These are phyloP conservation scores for Petrophora chlorosata DNA, from an alignment of 2,888 invertebrate species.

Conservation along the genomic window DNA sequence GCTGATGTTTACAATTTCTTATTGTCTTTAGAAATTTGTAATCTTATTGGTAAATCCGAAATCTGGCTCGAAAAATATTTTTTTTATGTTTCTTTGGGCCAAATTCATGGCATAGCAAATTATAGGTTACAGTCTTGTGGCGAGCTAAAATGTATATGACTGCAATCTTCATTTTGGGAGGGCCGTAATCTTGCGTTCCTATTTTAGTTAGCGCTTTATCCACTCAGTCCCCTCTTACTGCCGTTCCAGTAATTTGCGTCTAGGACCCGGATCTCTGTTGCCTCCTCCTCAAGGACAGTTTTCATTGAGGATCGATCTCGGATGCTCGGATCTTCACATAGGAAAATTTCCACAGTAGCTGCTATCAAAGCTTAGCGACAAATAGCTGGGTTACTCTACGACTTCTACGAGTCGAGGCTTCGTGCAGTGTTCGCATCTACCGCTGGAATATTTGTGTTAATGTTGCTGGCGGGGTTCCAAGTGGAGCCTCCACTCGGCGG, in stretches of 20 bases:
- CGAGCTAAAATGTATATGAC: conserved; percentile 9
- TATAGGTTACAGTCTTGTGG: conserved; percentile 7
- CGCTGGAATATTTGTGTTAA: conserved; percentile 61
- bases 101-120: conserved; percentile 8
- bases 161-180: conserved; percentile 14
- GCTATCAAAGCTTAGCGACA: conserved; percentile 4
- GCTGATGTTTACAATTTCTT: too few relatives aligned
- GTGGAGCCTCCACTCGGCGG: conserved; percentile 55
- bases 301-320: conserved; percentile 12
- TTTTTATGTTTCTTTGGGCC: background rate
- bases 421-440: conserved; percentile 25
- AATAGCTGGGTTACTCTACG: conserved; percentile 11
- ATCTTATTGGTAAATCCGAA: too few relatives aligned
- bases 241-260: conserved; percentile 11
- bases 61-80: too few relatives aligned
- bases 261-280: conserved; percentile 9
- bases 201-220: conserved; percentile 4
- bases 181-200: conserved; percentile 1
- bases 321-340: background rate
- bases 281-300: too few relatives aligned
- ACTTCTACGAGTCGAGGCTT: conserved; percentile 8
- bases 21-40: too few relatives aligned
- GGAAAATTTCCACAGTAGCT: conserved; percentile 7
- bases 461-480: conserved; percentile 69
- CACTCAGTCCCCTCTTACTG: conserved; percentile 1